Percentiles rank a stretch among this genome's conserved stretches.
phyloP scores from a whole-genome alignment of 2,797 vertebrate genomes.

The Telmatherina bonti region DNA sequence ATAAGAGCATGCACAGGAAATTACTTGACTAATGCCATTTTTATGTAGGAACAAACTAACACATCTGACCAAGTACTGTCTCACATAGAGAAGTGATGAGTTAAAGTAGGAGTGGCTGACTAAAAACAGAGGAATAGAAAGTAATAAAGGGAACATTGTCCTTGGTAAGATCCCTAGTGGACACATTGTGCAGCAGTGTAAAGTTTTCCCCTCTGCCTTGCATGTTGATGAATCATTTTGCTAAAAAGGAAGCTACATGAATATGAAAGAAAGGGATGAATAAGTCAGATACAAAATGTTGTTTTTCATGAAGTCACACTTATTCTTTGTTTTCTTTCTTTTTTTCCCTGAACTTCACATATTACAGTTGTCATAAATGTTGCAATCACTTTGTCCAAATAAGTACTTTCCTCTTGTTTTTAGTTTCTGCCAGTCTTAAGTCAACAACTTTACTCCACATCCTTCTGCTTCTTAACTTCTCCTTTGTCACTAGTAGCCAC shows the following conservation, averaged over 20 bases:
- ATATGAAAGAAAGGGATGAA: constrained; percentile 30
- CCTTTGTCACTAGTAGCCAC: constrained; percentile 56
- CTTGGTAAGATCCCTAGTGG: constrained; percentile 29
- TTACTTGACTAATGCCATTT: constrained; percentile 20
- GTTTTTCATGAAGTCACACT: constrained; percentile 4
- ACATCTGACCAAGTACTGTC: constrained; percentile 27
- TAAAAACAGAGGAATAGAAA: constrained; percentile 69
- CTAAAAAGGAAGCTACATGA: constrained; percentile 14
- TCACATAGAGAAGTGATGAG: constrained; percentile 53
- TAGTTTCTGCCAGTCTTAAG: constrained; percentile 46
- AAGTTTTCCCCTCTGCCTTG: constrained; percentile 46
- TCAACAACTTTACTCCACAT: constrained; percentile 72
- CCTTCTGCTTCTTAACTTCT: constrained; percentile 78
- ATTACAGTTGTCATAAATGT: background rate
- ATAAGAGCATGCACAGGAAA: constrained; percentile 29
- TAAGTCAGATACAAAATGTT: background rate
- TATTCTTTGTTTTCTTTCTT: background rate
- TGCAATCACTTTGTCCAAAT: background rate
- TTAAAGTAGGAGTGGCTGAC: constrained; percentile 43
- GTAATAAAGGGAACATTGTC: constrained; percentile 40
- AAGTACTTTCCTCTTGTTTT: constrained; percentile 38
- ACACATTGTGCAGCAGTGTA: constrained; percentile 65
- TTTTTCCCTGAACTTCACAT: background rate
- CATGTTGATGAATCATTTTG: constrained; percentile 48
- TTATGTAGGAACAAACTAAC: constrained; percentile 15